phyloP scores from a whole-genome alignment of 2,113 vertebrate species.

The Gasterosteus aculeatus region DNA sequence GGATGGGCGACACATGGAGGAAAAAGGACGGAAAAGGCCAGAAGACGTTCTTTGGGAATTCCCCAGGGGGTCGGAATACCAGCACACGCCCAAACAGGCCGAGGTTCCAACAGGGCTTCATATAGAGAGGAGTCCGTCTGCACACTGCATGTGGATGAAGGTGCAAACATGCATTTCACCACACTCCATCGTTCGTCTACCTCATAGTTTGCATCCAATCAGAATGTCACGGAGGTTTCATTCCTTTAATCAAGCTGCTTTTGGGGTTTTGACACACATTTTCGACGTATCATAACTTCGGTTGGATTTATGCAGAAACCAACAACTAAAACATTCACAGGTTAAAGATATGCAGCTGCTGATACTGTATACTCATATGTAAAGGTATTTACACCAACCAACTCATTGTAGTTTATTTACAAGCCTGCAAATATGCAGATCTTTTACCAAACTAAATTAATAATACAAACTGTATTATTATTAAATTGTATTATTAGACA shows the following conservation, averaged over 20 bases:
- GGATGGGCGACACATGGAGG: conserved; percentile 53
- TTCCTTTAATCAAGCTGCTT: not conserved
- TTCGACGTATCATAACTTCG: no score
- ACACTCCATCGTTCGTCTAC: not conserved
- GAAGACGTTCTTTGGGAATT: conserved; percentile 27
- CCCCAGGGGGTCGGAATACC: conserved; percentile 31
- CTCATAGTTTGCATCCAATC: not conserved
- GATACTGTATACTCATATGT: not conserved
- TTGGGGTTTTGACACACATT: not conserved
- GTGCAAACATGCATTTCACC: not conserved
- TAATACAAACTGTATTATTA: no score
- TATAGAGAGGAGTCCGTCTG: not conserved
- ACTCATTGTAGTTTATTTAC: not conserved
- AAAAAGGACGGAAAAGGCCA: conserved; percentile 55
- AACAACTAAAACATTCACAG: not conserved
- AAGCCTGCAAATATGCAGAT: not conserved
- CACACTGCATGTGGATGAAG: not conserved
- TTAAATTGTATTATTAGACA: no score
- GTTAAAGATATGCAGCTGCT: not conserved
- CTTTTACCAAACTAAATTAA: no score
- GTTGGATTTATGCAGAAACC: not conserved
- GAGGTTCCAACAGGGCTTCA: not conserved
- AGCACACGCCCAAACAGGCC: conserved; percentile 13
- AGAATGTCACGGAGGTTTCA: not conserved
- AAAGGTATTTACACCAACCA: not conserved